Conservation (phyloP, 2,888 invertebrate species). For the Drepana falcataria region DNA sequence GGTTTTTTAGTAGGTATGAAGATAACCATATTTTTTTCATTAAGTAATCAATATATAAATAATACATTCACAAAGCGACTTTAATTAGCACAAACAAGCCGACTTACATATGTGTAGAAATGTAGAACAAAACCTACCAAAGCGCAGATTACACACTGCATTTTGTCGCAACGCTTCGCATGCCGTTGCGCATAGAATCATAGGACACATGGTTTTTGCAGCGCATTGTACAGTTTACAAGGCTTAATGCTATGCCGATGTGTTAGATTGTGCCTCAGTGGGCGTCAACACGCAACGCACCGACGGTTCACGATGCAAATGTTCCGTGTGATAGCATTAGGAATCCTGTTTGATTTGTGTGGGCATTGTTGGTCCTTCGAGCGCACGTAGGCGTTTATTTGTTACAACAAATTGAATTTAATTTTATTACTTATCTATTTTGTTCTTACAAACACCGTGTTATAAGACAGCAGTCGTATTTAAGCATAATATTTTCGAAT, state of each 20-base stretch:
- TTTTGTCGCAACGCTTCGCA: constrained; percentile 54
- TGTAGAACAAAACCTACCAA: constrained; percentile 7
- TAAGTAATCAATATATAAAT: too few species aligned
- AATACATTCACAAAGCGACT: too few species aligned
- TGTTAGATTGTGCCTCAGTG: constrained; percentile 64
- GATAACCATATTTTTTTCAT: too few species aligned
- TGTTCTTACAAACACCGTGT: neutral
- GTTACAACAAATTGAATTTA: constrained; percentile 4
- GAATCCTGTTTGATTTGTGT: constrained; percentile 72
- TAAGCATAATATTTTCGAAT: too few species aligned
- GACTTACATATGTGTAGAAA: constrained; percentile 10
- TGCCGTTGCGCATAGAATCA: constrained; percentile 45
- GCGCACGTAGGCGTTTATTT: constrained; percentile 14
- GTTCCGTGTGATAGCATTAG: constrained; percentile 60
- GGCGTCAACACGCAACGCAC: constrained; percentile 66
- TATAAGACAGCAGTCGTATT: too few species aligned
- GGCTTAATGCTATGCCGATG: constrained; percentile 70
- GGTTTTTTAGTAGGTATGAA: too few species aligned
- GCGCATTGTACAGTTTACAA: constrained; percentile 56
- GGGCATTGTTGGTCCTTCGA: constrained; percentile 57
- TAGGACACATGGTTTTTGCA: constrained; percentile 52
- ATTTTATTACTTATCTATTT: neutral
- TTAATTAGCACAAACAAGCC: neutral
- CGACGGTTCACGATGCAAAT: constrained; percentile 63
- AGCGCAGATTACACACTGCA: constrained; percentile 20